These are phyloP conservation scores for Aphaenogaster ashmeadi DNA, from an alignment of 1,140 invertebrate species.

Conservation along the genomic window DNA sequence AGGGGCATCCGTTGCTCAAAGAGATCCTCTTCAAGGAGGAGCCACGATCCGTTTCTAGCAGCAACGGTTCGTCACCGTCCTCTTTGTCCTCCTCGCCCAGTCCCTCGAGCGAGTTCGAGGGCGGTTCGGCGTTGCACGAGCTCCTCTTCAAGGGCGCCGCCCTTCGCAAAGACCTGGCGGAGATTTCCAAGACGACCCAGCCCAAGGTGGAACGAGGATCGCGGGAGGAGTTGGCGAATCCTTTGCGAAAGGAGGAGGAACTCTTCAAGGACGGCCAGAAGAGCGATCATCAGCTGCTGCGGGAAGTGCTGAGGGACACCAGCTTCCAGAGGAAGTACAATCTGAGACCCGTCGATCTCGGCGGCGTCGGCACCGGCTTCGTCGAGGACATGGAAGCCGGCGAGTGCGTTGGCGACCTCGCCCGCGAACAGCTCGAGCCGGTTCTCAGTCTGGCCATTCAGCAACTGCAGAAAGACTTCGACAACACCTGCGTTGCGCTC, in stretches of 20 bases:
- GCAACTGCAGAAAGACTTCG: conserved; percentile 94
- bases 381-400: conserved; percentile 85
- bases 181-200: conserved; percentile 62
- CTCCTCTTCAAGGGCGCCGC: conserved; percentile 79
- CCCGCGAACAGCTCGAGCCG: conserved; percentile 93
- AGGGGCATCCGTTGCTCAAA: conserved; percentile 75
- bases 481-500: conserved; percentile 93
- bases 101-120: conserved; percentile 67
- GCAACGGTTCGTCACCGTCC: conserved; percentile 54
- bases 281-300: conserved; percentile 91
- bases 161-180: conserved; percentile 63
- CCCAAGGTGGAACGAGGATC: conserved; percentile 65
- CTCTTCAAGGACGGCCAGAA: conserved; percentile 80
- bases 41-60: conserved; percentile 71
- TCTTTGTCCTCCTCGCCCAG: conserved; percentile 61
- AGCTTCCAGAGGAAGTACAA: conserved; percentile 94
- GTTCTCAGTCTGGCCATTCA: conserved; percentile 95
- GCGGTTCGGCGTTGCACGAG: conserved; percentile 79
- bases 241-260: conserved; percentile 80
- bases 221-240: conserved; percentile 66
- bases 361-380: conserved; percentile 88
- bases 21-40: conserved; percentile 85
- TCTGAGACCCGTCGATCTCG: conserved; percentile 91
- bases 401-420: conserved; percentile 88
- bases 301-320: conserved; percentile 93